These are phyloP conservation scores for Patella vulgata DNA, from an alignment of 1,140 invertebrate genomes.

Conservation along the genomic window DNA sequence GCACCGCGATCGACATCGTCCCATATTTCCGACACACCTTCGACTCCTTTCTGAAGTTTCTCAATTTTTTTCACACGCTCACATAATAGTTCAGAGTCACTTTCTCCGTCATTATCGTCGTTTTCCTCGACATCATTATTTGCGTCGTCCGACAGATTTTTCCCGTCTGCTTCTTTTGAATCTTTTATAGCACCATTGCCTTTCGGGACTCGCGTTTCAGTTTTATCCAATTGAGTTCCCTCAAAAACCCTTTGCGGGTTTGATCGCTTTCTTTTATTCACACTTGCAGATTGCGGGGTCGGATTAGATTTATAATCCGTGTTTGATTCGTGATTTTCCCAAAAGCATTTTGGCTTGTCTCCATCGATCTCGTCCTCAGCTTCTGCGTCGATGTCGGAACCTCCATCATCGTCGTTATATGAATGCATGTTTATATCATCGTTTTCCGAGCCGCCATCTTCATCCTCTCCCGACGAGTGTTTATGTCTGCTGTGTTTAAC, in stretches of 20 bases:
- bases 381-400: slow-evolving; percentile 10
- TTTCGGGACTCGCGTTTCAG: slow-evolving; percentile 17
- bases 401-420: slow-evolving; percentile 21
- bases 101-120: slow-evolving; percentile 8
- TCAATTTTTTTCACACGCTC: slow-evolving; percentile 48
- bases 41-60: slow-evolving; percentile 51
- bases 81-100: slow-evolving; percentile 1
- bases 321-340: slow-evolving; percentile 9
- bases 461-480: slow-evolving; percentile 36
- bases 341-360: slow-evolving; percentile 5
- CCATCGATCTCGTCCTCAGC: slow-evolving; percentile 29
- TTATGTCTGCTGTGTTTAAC: slow-evolving; percentile 47
- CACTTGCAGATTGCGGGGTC: slow-evolving; percentile 47
- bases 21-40: slow-evolving; percentile 44
- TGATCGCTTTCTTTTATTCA: slow-evolving; percentile 84
- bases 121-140: neutral
- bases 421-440: slow-evolving; percentile 30
- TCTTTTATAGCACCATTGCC: slow-evolving; percentile 22
- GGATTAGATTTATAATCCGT: slow-evolving; percentile 12
- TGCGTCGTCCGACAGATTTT: neutral
- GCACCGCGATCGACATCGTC: slow-evolving; percentile 49
- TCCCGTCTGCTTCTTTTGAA: slow-evolving; percentile 35
- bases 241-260: slow-evolving; percentile 98
- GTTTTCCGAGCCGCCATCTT: slow-evolving; percentile 35
- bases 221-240: slow-evolving; percentile 80